Conservation (phyloP, 2,113 vertebrate species). For the Hemiprocne comata region DNA sequence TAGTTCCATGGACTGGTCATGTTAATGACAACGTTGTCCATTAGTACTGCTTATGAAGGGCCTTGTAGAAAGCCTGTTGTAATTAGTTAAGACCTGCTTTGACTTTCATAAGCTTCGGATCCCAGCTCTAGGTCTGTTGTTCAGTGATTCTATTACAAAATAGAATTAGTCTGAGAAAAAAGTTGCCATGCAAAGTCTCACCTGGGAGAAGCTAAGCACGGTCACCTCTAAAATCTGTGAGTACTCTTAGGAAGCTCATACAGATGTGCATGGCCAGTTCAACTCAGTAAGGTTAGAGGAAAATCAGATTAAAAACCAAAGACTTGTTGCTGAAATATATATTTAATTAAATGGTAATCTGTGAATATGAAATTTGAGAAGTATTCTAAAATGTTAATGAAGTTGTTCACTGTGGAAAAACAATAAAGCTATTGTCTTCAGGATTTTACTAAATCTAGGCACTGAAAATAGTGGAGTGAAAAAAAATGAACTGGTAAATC, state of each 20-base stretch:
- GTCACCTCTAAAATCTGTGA: background rate
- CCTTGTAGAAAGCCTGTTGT: background rate
- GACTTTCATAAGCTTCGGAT: background rate
- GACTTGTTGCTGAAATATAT: background rate
- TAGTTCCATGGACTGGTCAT: background rate
- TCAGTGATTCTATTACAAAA: background rate
- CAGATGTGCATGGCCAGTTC: background rate
- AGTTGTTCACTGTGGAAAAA: background rate
- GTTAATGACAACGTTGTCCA: background rate
- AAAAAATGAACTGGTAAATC: background rate
- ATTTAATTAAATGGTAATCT: background rate
- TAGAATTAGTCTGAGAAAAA: background rate
- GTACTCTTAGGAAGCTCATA: background rate
- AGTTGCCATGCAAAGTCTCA: background rate
- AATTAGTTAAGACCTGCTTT: background rate
- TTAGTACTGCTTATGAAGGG: background rate
- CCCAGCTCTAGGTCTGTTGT: background rate
- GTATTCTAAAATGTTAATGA: background rate
- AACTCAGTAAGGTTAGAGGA: background rate
- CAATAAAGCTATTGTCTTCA: constrained; percentile 59
- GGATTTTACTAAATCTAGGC: constrained; percentile 54
- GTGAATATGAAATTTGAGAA: background rate
- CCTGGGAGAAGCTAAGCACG: background rate
- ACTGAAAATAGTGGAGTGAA: background rate
- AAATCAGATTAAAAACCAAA: background rate